A percentile compares a stretch with the other conserved stretches of the same genome.
Conservation (phyloP, 2,113 vertebrate species). For the Himantopus leucocephalus region DNA sequence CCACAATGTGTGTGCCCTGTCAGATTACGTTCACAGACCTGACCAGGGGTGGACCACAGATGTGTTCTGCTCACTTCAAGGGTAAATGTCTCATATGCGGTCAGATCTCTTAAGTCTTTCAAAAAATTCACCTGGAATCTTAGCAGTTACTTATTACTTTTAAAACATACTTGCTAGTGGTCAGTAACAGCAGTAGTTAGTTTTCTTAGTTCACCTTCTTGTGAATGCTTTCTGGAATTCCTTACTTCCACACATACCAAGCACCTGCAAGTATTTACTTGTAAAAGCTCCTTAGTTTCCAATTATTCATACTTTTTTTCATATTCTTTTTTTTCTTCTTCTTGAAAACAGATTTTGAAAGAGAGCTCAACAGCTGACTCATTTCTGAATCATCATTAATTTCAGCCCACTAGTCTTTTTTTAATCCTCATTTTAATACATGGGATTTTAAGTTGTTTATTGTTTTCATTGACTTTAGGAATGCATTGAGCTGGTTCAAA, state of each 20-base stretch:
- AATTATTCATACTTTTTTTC: slow-evolving; percentile 54
- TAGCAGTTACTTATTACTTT: neutral
- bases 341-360: slow-evolving; percentile 72
- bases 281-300: slow-evolving; percentile 59
- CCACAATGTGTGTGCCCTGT: no score
- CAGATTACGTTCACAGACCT: neutral
- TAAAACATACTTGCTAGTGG: neutral
- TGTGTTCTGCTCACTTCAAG: neutral
- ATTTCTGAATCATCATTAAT: slow-evolving; percentile 76
- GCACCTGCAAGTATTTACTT: slow-evolving; percentile 53
- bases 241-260: neutral
- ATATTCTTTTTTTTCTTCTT: slow-evolving; percentile 36
- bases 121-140: neutral
- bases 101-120: neutral
- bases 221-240: neutral
- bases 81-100: neutral
- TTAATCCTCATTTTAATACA: slow-evolving; percentile 34
- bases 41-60: neutral
- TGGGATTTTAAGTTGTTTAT: slow-evolving; percentile 11
- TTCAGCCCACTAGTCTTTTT: slow-evolving; percentile 66
- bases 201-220: neutral
- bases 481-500: neutral
- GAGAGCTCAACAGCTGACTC: slow-evolving; percentile 71
- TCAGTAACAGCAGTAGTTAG: neutral
- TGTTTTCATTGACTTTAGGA: slow-evolving; percentile 13